Base-by-base conservation (phyloP, 2,113 vertebrate genomes). In the Brachyhypopomus gauderio region DNA sequence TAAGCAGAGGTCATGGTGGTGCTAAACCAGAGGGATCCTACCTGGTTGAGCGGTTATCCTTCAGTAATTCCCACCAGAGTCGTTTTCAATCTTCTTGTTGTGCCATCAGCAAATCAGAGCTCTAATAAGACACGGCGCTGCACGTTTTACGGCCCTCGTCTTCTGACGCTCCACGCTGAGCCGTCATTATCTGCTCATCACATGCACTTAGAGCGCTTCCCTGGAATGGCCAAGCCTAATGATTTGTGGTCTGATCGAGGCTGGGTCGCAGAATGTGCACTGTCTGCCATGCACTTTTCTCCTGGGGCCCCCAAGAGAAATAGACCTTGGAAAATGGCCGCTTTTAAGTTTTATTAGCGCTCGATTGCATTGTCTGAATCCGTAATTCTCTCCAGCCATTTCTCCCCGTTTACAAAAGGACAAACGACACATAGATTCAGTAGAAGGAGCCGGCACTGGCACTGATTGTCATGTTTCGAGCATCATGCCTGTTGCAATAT, bases 141-240 rank as follows among this genome's bases (percentile, higher is more conserved):
- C 58, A 36, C 78, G 85, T 83, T 86, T 88, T 87, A 87, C 83
- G 25, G 30, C 87, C 80, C 86, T 90, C 89, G 89, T 91, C 88
- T 82, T 88, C 79, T 79, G 88, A 87, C 27, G 77, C 88, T 86
- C 85, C 75, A 82, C 83, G 88, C 74, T 82, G 89, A 89, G 89
- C 85, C 83, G 87, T 89, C 89, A 89, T 91, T 91, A 92, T 92
- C 88, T 79, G 87, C 89, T 91, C 89, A 92, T 92, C 91, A 92
- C 77, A 87, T 86, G 83, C 90, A 63, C 41, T 88, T 89, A 14
- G 82, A 89, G 87, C 82, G 78, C 80, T 85, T 84, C 84, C 88
- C 66, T 64, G 2, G 62, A 71, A 64, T 60, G 60, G 48, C 27
- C 30, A 34, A 69, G 79, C 75, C 83, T 90, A 89, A 88, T 88